Percentiles rank a stretch among this genome's conserved stretches.
These are phyloP conservation scores for Melanargia galathea DNA, from an alignment of 2,888 invertebrate species.

Conservation along the genomic window DNA sequence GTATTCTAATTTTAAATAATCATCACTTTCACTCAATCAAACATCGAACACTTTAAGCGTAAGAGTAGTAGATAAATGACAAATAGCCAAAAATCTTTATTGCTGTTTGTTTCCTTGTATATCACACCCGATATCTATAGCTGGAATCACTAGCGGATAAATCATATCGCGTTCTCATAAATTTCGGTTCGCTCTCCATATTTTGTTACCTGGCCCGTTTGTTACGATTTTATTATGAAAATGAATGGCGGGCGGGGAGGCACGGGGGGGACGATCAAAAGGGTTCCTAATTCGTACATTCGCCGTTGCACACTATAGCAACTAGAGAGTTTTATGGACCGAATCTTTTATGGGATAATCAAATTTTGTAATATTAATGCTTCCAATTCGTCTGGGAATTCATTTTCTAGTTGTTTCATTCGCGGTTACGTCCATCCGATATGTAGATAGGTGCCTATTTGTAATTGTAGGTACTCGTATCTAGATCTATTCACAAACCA, in stretches of 20 bases:
- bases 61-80: slow-evolving; percentile 1
- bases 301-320: slow-evolving; percentile 73
- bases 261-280: slow-evolving; percentile 65
- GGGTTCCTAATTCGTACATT: slow-evolving; percentile 81
- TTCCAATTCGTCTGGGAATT: slow-evolving; percentile 70
- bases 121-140: slow-evolving; percentile 17
- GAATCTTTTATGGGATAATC: slow-evolving; percentile 82
- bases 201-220: slow-evolving; percentile 80
- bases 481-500: slow-evolving; percentile 4
- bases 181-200: slow-evolving; percentile 78
- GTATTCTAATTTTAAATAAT: background rate
- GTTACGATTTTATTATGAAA: slow-evolving; percentile 83
- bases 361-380: slow-evolving; percentile 82
- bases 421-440: slow-evolving; percentile 28
- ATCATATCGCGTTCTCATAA: slow-evolving; percentile 74
- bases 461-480: background rate
- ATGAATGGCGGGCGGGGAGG: slow-evolving; percentile 72
- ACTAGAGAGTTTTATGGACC: slow-evolving; percentile 80
- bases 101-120: slow-evolving; percentile 5
- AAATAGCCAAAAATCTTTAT: slow-evolving; percentile 17
- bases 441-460: slow-evolving; percentile 20
- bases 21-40: too few relatives aligned
- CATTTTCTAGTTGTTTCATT: slow-evolving; percentile 54
- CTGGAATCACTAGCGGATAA: slow-evolving; percentile 52
- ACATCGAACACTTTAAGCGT: background rate